Evolutionary conservation across 2,888 invertebrate genomes (phyloP), one percentile per base, ranked within the genome.

Genomic region (Aethes cnicana): DNA sequence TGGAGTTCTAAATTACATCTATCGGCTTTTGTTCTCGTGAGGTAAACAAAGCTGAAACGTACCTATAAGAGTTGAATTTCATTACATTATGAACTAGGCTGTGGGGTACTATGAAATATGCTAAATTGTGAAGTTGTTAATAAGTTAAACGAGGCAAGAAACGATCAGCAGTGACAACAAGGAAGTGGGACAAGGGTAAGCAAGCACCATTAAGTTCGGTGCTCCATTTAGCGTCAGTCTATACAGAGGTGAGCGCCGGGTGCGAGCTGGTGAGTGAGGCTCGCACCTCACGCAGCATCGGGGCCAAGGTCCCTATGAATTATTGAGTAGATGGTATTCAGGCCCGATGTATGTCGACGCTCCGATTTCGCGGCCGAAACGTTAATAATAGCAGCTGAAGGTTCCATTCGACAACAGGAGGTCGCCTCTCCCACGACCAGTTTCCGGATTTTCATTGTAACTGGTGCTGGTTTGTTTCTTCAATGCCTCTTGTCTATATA

Each of bases 281-380:
- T 62, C 61, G 63, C 64, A 46, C 52, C 52, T 52, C 39, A 68
- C 65, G 66, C 67, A 68, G 69, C 71, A 86, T 81, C 77, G 81
- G 73, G 88, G 87, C 84, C 87, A 87, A 89, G 88, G 87, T 74
- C 75, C 72, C 75, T 73, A 81, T 88, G 87, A 86, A 85, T 88
- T 87, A 89, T 87, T 84, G 84, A 87, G 79, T 81, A 79, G 82
- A 86, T 84, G 84, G 85, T 82, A 84, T 86, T 86, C 82, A 76
- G 83, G 73, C 74, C 73, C 78, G 72, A 84, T 84, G 81, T 86
- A 67, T 84, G 84, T 78, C 81, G 79, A 80, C 77, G 83, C 77
- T 84, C 82, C 76, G 79, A 74, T 84, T 86, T 85, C 84, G 84
- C 81, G 86, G 86, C 75, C 86, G 78, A 74, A 75, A 70, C 80